Conservation (phyloP, 2,113 vertebrate species). For the Procavia capensis region DNA sequence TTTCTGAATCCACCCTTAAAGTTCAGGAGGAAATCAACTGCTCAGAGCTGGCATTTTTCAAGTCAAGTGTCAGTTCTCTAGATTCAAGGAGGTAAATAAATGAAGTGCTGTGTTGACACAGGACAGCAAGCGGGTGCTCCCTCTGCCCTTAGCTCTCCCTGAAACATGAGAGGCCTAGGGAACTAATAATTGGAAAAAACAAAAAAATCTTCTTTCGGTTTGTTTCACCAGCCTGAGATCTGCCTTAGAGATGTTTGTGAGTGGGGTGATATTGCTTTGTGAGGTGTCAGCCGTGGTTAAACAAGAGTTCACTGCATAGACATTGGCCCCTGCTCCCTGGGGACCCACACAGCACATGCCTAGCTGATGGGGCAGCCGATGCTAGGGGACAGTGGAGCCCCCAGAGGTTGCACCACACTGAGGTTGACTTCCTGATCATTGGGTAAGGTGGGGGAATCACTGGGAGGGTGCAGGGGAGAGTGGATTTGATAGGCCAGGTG, state of each 20-base stretch:
- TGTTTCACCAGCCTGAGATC: slow-evolving; percentile 60
- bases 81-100: slow-evolving; percentile 82
- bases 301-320: not conserved
- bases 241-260: slow-evolving; percentile 74
- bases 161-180: slow-evolving; percentile 24
- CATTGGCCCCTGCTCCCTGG: not conserved
- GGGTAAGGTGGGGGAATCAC: slow-evolving; percentile 69
- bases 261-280: slow-evolving; percentile 52
- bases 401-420: slow-evolving; percentile 63
- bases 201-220: slow-evolving; percentile 74
- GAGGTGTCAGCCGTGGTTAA: slow-evolving; percentile 62
- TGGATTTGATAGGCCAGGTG: too few species aligned
- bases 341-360: not conserved
- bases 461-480: slow-evolving; percentile 23
- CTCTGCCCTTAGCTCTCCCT: slow-evolving; percentile 41
- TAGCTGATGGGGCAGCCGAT: slow-evolving; percentile 59
- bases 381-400: slow-evolving; percentile 57
- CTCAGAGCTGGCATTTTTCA: slow-evolving; percentile 88
- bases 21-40: slow-evolving; percentile 89
- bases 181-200: slow-evolving; percentile 47
- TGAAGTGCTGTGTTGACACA: slow-evolving; percentile 77
- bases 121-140: slow-evolving; percentile 71
- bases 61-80: slow-evolving; percentile 86
- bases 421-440: slow-evolving; percentile 71
- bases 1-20: slow-evolving; percentile 87